phyloP scores from a whole-genome alignment of 1,140 invertebrate species.

The Leptonema lineaticorne region DNA sequence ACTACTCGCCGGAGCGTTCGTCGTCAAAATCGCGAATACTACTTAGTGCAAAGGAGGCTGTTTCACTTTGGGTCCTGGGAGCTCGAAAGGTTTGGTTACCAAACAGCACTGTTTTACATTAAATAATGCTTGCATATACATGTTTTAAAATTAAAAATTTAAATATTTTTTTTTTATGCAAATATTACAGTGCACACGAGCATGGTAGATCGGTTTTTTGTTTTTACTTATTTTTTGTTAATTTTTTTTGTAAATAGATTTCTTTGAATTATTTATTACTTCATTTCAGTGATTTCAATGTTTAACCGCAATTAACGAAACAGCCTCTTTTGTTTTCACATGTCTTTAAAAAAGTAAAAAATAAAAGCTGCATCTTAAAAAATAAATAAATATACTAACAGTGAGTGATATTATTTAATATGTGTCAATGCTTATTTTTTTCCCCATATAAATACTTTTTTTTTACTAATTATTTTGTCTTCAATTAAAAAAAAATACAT shows the following conservation, averaged over 20 bases:
- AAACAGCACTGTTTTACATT: too few relatives aligned
- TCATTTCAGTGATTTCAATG: background rate
- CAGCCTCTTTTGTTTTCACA: slow-evolving; percentile 37
- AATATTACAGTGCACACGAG: slow-evolving; percentile 3
- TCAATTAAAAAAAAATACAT: too few relatives aligned
- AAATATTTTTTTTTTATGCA: too few relatives aligned
- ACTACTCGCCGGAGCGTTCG: slow-evolving; percentile 63
- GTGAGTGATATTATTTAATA: too few relatives aligned
- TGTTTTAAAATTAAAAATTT: too few relatives aligned
- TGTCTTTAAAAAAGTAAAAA: too few relatives aligned
- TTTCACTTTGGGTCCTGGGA: slow-evolving; percentile 86
- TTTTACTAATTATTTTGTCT: too few relatives aligned
- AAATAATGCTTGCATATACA: too few relatives aligned
- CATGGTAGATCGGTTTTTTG: slow-evolving; percentile 22
- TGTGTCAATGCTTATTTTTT: too few relatives aligned
- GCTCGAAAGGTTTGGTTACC: slow-evolving; percentile 75
- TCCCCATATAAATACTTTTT: too few relatives aligned
- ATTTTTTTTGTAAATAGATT: slow-evolving; percentile 2
- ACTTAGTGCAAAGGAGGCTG: slow-evolving; percentile 85
- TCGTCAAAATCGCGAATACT: slow-evolving; percentile 71
- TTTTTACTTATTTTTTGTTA: background rate
- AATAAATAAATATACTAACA: slow-evolving; percentile 5
- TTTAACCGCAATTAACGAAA: slow-evolving; percentile 23
- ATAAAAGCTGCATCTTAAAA: too few relatives aligned
- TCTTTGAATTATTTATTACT: background rate